These are phyloP conservation scores for Lipotes vexillifer DNA, from an alignment of 2,113 vertebrate species.

Conservation along the genomic window DNA sequence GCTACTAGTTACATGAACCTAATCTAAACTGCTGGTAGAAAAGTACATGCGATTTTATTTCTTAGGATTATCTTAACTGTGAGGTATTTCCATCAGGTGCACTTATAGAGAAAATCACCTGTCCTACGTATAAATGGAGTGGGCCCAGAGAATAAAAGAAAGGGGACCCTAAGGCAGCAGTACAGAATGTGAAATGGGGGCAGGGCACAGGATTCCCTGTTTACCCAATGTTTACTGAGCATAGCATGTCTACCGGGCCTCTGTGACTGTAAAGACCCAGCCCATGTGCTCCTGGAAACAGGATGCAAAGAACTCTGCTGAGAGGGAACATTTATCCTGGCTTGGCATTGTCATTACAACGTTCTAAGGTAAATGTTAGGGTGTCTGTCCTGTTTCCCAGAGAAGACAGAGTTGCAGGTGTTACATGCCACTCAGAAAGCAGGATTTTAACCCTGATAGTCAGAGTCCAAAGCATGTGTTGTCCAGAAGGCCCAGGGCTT, in stretches of 20 bases:
- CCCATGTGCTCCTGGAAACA: not conserved
- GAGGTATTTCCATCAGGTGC: not conserved
- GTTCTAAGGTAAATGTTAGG: rapidly evolving
- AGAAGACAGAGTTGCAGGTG: rapidly evolving
- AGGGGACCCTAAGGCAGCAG: too few relatives aligned
- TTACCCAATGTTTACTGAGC: rapidly evolving
- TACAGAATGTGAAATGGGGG: not conserved
- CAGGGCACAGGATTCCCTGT: not conserved
- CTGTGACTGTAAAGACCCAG: rapidly evolving
- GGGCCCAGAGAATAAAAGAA: too few relatives aligned
- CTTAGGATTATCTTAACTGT: not conserved
- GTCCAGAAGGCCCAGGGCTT: not conserved
- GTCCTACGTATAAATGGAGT: rapidly evolving
- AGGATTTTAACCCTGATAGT: too few relatives aligned
- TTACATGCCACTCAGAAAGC: not conserved
- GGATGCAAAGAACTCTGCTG: not conserved
- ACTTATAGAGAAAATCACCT: not conserved
- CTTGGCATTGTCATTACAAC: rapidly evolving
- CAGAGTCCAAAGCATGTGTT: too few relatives aligned
- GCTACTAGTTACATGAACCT: not conserved
- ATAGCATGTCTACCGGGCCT: rapidly evolving
- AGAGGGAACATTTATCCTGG: rapidly evolving
- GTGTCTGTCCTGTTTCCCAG: not conserved
- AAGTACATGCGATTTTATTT: not conserved
- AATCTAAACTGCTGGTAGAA: too few relatives aligned